Percentiles rank a stretch among this genome's conserved stretches.
These are phyloP conservation scores for Callorhinus ursinus DNA, from an alignment of 2,113 vertebrate genomes.

Conservation along the genomic window DNA sequence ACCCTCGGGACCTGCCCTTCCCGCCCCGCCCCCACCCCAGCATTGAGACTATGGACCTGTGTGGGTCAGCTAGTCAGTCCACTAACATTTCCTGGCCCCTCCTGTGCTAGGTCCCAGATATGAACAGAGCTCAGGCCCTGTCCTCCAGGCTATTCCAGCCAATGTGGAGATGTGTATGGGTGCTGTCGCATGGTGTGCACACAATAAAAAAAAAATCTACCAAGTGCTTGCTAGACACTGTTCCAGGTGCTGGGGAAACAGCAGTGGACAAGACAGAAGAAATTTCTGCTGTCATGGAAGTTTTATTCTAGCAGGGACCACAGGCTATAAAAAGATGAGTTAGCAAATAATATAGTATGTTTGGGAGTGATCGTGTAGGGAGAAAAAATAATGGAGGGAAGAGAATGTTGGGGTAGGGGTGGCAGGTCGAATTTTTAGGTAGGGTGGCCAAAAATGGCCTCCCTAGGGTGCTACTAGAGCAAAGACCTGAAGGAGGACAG, in stretches of 20 bases:
- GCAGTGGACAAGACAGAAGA: neutral
- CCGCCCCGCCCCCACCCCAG: neutral
- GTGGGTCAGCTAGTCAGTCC: neutral
- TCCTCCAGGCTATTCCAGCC: neutral
- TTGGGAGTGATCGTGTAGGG: neutral
- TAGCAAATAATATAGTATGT: neutral
- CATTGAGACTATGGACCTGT: neutral
- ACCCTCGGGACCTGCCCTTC: neutral
- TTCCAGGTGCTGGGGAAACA: neutral
- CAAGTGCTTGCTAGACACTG: neutral
- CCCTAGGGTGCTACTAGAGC: neutral
- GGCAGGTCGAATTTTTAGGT: neutral
- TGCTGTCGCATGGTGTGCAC: neutral
- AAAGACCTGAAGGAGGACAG: neutral
- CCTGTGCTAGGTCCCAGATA: neutral
- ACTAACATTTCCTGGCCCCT: neutral
- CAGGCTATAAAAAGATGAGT: neutral
- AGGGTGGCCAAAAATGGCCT: neutral
- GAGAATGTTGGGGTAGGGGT: neutral
- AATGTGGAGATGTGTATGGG: neutral
- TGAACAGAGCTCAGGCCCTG: neutral
- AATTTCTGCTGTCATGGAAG: neutral
- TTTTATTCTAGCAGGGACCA: neutral
- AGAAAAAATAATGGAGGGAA: neutral
- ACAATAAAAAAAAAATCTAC: fast-evolving